These are phyloP conservation scores for Thalassoma bifasciatum DNA, from an alignment of 2,113 vertebrate genomes.

Conservation along the genomic window DNA sequence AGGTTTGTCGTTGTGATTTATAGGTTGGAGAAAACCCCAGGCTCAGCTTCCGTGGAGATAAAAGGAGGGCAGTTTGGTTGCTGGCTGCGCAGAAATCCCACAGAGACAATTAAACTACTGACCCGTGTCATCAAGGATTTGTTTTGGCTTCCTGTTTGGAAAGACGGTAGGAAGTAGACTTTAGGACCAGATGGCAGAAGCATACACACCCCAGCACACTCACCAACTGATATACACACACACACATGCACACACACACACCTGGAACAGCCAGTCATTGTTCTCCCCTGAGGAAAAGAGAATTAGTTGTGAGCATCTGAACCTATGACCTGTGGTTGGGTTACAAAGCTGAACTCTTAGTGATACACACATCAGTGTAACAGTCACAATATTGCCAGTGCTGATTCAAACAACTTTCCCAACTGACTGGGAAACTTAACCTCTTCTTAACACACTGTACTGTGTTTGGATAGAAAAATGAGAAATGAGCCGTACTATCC, in stretches of 20 bases:
- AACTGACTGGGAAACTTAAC: no score
- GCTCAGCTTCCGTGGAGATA: constrained; percentile 31
- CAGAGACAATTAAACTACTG: constrained; percentile 60
- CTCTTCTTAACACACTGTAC: no score
- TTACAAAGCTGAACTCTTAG: not conserved
- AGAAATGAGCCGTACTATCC: no score
- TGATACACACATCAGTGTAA: not conserved
- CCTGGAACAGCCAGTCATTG: constrained; percentile 16
- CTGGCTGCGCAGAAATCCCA: constrained; percentile 53
- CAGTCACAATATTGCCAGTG: no score
- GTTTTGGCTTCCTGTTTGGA: constrained; percentile 63
- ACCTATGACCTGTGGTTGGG: constrained; percentile 12
- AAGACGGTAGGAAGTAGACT: constrained; percentile 49
- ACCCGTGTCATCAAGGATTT: constrained; percentile 60
- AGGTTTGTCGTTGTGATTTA: constrained; percentile 20
- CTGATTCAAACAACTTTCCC: no score
- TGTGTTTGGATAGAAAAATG: no score
- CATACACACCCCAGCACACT: not conserved
- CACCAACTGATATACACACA: constrained; percentile 9
- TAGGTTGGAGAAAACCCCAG: constrained; percentile 9
- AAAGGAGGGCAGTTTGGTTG: constrained; percentile 8
- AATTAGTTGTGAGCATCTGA: constrained; percentile 32
- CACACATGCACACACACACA: constrained; percentile 38
- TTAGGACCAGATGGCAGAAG: constrained; percentile 51
- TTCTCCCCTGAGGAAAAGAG: constrained; percentile 8